These are phyloP conservation scores for Anabacerthia variegaticeps DNA, from an alignment of 2,797 vertebrate species.

Conservation along the genomic window DNA sequence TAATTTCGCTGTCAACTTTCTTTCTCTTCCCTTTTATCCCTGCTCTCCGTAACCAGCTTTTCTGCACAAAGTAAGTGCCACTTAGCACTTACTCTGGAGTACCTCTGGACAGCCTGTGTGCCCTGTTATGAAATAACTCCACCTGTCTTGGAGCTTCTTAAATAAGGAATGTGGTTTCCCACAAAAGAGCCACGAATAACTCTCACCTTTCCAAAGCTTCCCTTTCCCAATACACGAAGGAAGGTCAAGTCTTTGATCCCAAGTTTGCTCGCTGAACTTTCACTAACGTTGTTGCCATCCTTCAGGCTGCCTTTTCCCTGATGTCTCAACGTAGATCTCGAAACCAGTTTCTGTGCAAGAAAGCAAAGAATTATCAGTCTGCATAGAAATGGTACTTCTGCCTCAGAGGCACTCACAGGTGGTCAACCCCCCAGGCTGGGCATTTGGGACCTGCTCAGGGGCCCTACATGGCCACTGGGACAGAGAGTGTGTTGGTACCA, in stretches of 20 bases:
- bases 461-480: not conserved
- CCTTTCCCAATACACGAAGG: conserved; percentile 93
- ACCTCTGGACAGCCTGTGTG: not conserved
- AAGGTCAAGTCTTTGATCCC: conserved; percentile 90
- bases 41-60: not conserved
- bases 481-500: not conserved
- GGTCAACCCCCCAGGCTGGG: not conserved
- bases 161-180: not conserved
- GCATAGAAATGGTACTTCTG: not conserved
- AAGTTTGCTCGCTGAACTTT: conserved; percentile 71
- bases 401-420: not conserved
- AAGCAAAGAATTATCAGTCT: not conserved
- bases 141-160: not conserved
- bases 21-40: not conserved
- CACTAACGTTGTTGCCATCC: conserved; percentile 55
- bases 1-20: not conserved
- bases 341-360: conserved; percentile 71
- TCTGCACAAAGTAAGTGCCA: not conserved
- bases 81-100: not conserved
- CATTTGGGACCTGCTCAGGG: not conserved
- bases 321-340: conserved; percentile 70
- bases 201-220: conserved; percentile 97
- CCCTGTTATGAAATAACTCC: not conserved
- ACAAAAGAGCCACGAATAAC: not conserved
- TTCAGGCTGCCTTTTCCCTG: conserved; percentile 73